These are phyloP conservation scores for Diplazon laetatorius DNA, from an alignment of 2,888 invertebrate species.

Conservation along the genomic window DNA sequence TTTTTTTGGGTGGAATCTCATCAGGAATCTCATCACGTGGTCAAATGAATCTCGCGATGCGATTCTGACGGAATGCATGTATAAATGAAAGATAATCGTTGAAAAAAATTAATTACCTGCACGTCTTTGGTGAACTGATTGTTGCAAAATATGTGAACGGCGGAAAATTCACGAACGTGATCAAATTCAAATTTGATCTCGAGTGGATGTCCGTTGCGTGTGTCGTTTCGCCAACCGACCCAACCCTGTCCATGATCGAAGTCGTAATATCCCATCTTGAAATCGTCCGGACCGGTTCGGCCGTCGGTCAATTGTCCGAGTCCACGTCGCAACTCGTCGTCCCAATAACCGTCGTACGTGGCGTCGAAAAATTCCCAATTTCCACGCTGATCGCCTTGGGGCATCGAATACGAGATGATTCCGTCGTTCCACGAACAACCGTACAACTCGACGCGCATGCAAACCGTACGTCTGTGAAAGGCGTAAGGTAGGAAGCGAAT, in stretches of 20 bases:
- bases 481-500: constrained; percentile 94
- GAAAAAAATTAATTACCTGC: constrained; percentile 84
- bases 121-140: constrained; percentile 94
- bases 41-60: too few relatives aligned
- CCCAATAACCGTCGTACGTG: constrained; percentile 93
- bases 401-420: constrained; percentile 93
- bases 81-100: too few relatives aligned
- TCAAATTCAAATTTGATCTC: constrained; percentile 93
- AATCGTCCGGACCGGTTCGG: constrained; percentile 89
- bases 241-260: constrained; percentile 89
- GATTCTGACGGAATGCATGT: too few relatives aligned
- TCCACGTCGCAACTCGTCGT: constrained; percentile 89
- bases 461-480: constrained; percentile 92
- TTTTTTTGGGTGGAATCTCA: too few relatives aligned
- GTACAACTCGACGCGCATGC: constrained; percentile 95
- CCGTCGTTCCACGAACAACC: constrained; percentile 94
- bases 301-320: constrained; percentile 94
- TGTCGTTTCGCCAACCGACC: constrained; percentile 96
- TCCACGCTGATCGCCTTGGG: constrained; percentile 92
- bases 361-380: constrained; percentile 92
- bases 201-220: constrained; percentile 85
- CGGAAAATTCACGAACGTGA: constrained; percentile 92
- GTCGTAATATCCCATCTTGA: constrained; percentile 86
- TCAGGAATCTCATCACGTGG: too few relatives aligned
- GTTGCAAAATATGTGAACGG: constrained; percentile 91